phyloP scores from a whole-genome alignment of 1,140 invertebrate genomes.

The Gyrodactylus salaris region DNA sequence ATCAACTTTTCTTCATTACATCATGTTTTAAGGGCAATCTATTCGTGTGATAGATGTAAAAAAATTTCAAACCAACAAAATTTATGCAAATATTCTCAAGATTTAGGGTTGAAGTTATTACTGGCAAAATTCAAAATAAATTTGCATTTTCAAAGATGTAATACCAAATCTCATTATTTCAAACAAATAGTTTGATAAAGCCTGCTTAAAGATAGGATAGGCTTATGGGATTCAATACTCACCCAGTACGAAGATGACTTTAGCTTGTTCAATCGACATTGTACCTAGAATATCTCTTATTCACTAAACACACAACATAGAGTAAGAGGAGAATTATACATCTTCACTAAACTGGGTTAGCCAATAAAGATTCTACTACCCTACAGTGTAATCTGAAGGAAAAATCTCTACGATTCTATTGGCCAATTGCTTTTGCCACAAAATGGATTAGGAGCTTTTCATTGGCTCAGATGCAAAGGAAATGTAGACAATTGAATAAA shows the following conservation, averaged over 20 bases:
- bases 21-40: no score
- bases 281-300: neutral
- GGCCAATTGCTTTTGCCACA: neutral
- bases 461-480: no score
- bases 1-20: no score
- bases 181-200: neutral
- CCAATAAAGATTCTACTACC: no score
- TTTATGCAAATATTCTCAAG: neutral
- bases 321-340: neutral
- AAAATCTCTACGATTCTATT: neutral
- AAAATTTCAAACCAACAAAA: neutral
- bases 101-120: neutral
- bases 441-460: no score
- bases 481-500: no score
- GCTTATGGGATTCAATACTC: neutral
- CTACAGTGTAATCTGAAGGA: neutral
- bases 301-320: neutral
- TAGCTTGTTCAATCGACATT: neutral
- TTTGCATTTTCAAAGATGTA: no score
- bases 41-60: neutral
- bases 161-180: no score
- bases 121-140: neutral
- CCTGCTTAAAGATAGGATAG: neutral
- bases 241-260: neutral
- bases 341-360: no score